These are phyloP conservation scores for Andrena cerasifolii DNA, from an alignment of 1,140 invertebrate genomes.

Conservation along the genomic window DNA sequence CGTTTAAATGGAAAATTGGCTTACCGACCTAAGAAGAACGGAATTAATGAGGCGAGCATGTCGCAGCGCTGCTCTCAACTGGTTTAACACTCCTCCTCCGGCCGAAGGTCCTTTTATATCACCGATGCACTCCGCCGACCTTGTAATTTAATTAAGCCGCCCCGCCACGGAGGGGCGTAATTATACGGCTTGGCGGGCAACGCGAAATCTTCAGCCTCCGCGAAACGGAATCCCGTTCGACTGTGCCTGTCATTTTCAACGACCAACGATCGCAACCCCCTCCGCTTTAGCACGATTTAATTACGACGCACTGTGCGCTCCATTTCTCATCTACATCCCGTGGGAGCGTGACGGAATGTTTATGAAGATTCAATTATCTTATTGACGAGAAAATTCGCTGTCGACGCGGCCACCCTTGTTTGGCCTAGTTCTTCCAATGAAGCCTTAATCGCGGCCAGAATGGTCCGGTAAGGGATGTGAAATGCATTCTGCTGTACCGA, in stretches of 20 bases:
- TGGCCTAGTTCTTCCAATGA: background rate
- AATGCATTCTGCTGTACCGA: background rate
- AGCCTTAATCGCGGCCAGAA: background rate
- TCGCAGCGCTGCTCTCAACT: constrained; percentile 37
- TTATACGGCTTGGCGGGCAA: background rate
- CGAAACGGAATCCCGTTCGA: background rate
- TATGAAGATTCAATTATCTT: background rate
- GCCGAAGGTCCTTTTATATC: constrained; percentile 52
- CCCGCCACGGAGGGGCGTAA: background rate
- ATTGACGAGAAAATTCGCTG: background rate
- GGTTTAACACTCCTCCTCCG: constrained; percentile 51
- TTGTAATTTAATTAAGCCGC: constrained; percentile 57
- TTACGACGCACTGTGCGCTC: no score
- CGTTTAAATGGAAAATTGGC: constrained; percentile 42
- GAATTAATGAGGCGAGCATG: constrained; percentile 59
- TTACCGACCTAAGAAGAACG: constrained; percentile 65
- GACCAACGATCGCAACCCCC: background rate
- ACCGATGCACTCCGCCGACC: constrained; percentile 29
- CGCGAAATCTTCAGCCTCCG: background rate
- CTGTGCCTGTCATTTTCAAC: background rate
- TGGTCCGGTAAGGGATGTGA: background rate
- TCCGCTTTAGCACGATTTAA: no score
- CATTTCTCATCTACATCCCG: no score
- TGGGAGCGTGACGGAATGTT: no score
- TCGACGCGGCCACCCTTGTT: background rate